Evolutionary conservation across 1,140 invertebrate species (phyloP).

Genomic region (Harlomillsia oculata): DNA sequence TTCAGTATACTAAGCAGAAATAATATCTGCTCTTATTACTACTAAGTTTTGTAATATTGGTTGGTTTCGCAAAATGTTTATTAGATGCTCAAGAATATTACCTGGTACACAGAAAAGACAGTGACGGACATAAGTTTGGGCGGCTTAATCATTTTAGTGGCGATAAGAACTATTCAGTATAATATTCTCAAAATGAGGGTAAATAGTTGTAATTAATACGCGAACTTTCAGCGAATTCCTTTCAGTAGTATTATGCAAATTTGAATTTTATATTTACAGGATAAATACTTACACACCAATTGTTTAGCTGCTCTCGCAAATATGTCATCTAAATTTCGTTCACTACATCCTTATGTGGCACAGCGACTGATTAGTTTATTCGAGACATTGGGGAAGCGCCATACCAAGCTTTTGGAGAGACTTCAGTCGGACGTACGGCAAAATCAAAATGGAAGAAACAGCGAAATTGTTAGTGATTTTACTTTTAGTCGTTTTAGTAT

Average conservation of each 20-base stretch:
- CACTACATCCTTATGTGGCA: slow-evolving; percentile 90
- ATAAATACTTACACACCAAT: slow-evolving; percentile 93
- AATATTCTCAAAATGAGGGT: slow-evolving; percentile 93
- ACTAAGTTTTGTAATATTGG: background rate
- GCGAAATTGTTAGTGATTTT: slow-evolving; percentile 27
- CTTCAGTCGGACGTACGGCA: background rate
- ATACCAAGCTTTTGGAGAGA: slow-evolving; percentile 47
- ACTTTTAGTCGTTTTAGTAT: background rate
- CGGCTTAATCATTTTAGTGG: slow-evolving; percentile 87
- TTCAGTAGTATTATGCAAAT: background rate
- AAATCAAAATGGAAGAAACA: slow-evolving; percentile 20
- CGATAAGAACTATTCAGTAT: slow-evolving; percentile 92
- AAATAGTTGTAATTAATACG: slow-evolving; percentile 17
- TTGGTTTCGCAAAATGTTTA: slow-evolving; percentile 34
- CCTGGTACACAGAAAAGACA: slow-evolving; percentile 83
- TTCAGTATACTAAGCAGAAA: background rate
- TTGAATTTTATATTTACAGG: slow-evolving; percentile 44
- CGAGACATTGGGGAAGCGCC: slow-evolving; percentile 73
- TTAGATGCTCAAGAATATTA: slow-evolving; percentile 72
- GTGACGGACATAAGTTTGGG: slow-evolving; percentile 88
- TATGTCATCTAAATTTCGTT: slow-evolving; percentile 89
- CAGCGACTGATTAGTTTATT: slow-evolving; percentile 83
- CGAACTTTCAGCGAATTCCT: background rate
- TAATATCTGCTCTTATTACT: background rate
- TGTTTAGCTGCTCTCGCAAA: slow-evolving; percentile 95